phyloP scores from a whole-genome alignment of 2,797 vertebrate species.

The Tiaroga cobitis region DNA sequence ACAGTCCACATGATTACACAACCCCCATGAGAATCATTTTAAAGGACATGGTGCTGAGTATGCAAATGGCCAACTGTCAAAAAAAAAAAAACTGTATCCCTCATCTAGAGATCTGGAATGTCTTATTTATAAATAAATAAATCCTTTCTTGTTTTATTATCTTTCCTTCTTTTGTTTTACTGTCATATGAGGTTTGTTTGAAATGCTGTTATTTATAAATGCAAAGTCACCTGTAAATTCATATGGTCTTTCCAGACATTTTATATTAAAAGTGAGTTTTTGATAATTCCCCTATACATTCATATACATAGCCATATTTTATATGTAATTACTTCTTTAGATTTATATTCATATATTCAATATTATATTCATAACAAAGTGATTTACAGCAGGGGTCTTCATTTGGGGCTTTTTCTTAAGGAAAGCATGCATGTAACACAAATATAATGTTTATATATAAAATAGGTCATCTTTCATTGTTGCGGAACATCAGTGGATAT shows the following conservation, averaged over 20 bases:
- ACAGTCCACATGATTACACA: slow-evolving; percentile 1
- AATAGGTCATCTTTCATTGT: not conserved
- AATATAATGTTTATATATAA: not conserved
- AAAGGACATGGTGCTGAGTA: not conserved
- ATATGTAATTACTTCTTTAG: no score
- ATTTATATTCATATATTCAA: no score
- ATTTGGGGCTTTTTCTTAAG: not conserved
- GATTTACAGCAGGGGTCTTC: not conserved
- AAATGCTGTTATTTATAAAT: not conserved
- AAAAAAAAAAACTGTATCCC: not conserved
- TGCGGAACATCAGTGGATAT: not conserved
- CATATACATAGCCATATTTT: no score
- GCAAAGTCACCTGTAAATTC: not conserved
- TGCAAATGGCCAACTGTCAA: not conserved
- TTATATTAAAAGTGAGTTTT: not conserved
- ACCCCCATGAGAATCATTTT: not conserved
- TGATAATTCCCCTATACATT: not conserved
- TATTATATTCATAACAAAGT: not conserved
- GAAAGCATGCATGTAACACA: not conserved
- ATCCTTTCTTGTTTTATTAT: not conserved
- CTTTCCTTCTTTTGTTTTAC: not conserved
- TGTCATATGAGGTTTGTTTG: not conserved
- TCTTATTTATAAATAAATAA: not conserved
- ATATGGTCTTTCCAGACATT: not conserved
- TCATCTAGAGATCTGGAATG: not conserved